These are phyloP conservation scores for Alviniconcha marisindica DNA, from an alignment of 1,140 invertebrate genomes.

Conservation along the genomic window DNA sequence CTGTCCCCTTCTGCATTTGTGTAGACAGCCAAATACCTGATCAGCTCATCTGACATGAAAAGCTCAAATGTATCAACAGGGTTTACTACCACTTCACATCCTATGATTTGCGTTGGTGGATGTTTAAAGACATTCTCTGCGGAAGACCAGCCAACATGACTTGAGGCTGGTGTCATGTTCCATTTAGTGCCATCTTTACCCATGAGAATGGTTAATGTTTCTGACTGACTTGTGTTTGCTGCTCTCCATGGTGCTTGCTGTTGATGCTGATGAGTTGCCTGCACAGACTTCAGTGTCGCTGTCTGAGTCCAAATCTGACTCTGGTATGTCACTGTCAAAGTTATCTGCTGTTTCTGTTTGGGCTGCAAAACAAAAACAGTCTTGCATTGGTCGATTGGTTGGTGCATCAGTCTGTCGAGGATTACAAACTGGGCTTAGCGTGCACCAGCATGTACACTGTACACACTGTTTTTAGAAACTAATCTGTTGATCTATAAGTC, in stretches of 20 bases:
- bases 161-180: background rate
- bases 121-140: background rate
- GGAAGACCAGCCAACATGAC: background rate
- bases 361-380: no score
- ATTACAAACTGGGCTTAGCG: no score
- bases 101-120: constrained; percentile 21
- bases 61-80: constrained; percentile 14
- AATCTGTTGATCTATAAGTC: no score
- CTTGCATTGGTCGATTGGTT: no score
- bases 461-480: no score
- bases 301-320: background rate
- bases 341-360: no score
- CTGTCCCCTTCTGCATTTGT: background rate
- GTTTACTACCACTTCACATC: constrained; percentile 37
- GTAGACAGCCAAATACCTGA: background rate
- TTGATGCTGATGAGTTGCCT: background rate
- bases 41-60: background rate
- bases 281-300: background rate
- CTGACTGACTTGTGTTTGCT: background rate
- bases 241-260: no score
- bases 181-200: background rate
- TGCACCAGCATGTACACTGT: no score
- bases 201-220: background rate
- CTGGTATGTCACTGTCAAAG: background rate
- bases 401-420: no score